Evolutionary conservation across 2,888 invertebrate genomes (phyloP), one percentile per base, ranked within the genome.

Genomic region (Deroplatys truncata): DNA sequence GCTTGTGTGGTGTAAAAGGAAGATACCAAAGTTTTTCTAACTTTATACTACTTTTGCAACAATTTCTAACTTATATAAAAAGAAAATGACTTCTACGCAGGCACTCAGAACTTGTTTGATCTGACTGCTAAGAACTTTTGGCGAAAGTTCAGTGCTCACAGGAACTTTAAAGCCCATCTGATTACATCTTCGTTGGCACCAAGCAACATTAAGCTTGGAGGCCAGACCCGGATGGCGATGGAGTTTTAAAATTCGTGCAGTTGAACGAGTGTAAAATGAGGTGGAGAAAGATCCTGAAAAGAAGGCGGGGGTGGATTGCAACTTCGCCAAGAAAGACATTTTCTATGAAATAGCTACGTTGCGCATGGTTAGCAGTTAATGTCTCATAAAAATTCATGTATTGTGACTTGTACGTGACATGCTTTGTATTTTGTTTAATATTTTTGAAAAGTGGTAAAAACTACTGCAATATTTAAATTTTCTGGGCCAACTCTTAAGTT

Each of bases 181-280:
- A 86, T 86, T 86, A 86, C 28, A 49, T 85, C 43, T 28, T 31
- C 28, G 86, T 72, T 86, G 86, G 86, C 86, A 86, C 86, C 56
- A 86, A 86, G 86, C 72, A 72, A 86, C 85, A 35, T 85, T n/a
- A 49, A 85, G 56, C 49, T 85, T 28, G 16, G 1, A 16, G 56
- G 20, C 56, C 56, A 56, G 16, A 56, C 16, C 15, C 15, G 56
- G 56, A 56, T 16, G 56, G 20, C 56, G 56, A 56, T 56, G 56
- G 56, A 72, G 56, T 72, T 72, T 72, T 20, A 20, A 72, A 72
- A 72, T 72, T 72, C 56, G 56, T 20, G 56, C 56, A 20, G 20
- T 72, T 72, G 56, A 72, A 72, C 16, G 56, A 72, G 56, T 72
- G 56, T 72, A 72, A 72, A 72, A 72, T 72, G 56, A 72, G 56